A percentile compares a stretch with the other conserved stretches of the same genome.
Evolutionary conservation across 1,140 invertebrate genomes (phyloP).

Genomic region (Pseudachorutes palmiensis): DNA sequence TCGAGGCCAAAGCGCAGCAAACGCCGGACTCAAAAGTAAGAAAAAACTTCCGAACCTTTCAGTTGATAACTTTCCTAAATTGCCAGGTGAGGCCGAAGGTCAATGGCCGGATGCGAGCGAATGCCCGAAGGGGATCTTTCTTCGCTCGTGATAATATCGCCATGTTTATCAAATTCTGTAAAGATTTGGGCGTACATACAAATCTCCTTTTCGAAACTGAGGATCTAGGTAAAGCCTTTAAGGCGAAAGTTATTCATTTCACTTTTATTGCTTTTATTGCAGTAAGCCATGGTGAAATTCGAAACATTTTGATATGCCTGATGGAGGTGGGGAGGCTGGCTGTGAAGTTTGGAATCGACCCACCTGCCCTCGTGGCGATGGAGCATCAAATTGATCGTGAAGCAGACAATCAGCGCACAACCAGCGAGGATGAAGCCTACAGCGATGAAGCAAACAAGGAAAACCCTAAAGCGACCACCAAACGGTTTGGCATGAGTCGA

Average conservation of each 20-base stretch:
- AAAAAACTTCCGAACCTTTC: not conserved
- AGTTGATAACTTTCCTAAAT: not conserved
- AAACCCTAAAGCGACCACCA: constrained; percentile 15
- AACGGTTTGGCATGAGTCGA: constrained; percentile 3
- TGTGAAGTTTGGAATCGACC: constrained; percentile 63
- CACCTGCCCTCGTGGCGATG: constrained; percentile 76
- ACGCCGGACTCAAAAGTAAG: constrained; percentile 47
- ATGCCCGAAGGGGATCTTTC: constrained; percentile 53
- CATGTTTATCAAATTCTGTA: constrained; percentile 85
- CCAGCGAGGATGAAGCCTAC: not conserved
- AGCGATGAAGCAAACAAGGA: constrained; percentile 31
- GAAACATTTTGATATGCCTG: constrained; percentile 79
- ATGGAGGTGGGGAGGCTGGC: constrained; percentile 78
- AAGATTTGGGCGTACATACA: constrained; percentile 75
- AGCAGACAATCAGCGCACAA: constrained; percentile 21
- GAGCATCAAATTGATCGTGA: constrained; percentile 81
- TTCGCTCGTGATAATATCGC: constrained; percentile 87
- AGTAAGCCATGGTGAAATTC: constrained; percentile 69
- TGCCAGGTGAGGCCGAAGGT: constrained; percentile 28
- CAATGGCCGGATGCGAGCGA: constrained; percentile 23
- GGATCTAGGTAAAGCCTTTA: constrained; percentile 59
- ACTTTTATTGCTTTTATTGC: constrained; percentile 32
- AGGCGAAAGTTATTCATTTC: not conserved
- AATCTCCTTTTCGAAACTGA: constrained; percentile 87
- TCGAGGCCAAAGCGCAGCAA: constrained; percentile 59